Conservation (phyloP, 2,888 invertebrate genomes). For the Eupithecia subfuscata region DNA sequence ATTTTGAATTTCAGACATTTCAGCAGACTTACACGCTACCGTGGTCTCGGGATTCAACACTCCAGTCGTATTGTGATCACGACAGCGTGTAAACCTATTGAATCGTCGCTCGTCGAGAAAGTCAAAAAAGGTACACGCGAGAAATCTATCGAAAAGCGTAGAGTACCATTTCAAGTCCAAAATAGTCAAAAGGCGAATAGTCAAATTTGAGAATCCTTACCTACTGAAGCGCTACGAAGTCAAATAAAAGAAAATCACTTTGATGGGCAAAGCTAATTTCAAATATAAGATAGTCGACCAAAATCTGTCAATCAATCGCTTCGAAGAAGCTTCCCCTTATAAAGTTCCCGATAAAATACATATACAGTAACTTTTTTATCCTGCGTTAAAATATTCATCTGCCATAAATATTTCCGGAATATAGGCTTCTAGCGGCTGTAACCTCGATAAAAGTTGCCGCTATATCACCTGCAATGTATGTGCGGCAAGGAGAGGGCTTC, state of each 20-base stretch:
- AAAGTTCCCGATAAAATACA: constrained; percentile 1
- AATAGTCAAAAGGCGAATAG: too few species aligned
- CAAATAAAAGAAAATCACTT: not conserved
- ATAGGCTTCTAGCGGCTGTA: constrained; percentile 7
- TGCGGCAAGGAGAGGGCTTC: not conserved
- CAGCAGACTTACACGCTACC: too few species aligned
- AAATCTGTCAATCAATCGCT: not conserved
- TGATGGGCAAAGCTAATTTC: not conserved
- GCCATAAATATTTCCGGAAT: constrained; percentile 10
- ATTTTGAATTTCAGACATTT: too few species aligned
- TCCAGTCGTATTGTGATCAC: too few species aligned
- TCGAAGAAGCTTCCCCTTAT: not conserved
- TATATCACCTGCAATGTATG: constrained; percentile 14
- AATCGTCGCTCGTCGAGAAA: too few species aligned
- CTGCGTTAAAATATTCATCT: constrained; percentile 11
- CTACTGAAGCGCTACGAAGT: not conserved
- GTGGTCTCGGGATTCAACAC: too few species aligned
- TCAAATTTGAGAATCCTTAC: too few species aligned
- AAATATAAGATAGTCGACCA: not conserved
- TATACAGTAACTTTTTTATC: not conserved
- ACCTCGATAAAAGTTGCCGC: constrained; percentile 13
- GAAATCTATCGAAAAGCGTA: too few species aligned
- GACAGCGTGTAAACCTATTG: too few species aligned
- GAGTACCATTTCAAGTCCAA: too few species aligned
- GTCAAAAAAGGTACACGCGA: too few species aligned